Percentiles rank a stretch among this genome's conserved stretches.
Conservation (phyloP, 2,797 vertebrate species). For the Knipowitschia caucasica region DNA sequence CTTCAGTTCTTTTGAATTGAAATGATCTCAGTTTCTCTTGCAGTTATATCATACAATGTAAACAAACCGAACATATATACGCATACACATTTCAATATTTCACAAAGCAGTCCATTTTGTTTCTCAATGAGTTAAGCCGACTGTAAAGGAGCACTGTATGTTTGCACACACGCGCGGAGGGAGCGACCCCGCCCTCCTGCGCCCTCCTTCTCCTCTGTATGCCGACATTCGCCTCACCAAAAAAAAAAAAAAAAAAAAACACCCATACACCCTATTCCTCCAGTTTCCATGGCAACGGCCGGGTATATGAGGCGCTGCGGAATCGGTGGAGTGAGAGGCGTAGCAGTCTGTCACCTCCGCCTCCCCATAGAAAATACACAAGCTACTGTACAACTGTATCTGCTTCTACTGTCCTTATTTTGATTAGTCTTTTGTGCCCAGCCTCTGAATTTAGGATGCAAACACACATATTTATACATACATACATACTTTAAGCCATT, state of each 20-base stretch:
- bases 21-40: too few relatives aligned
- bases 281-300: slow-evolving; percentile 81
- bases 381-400: slow-evolving; percentile 61
- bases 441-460: not conserved
- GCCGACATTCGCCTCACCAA: slow-evolving; percentile 58
- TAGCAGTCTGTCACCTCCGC: slow-evolving; percentile 66
- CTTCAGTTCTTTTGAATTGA: too few relatives aligned
- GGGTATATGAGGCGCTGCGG: slow-evolving; percentile 59
- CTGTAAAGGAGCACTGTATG: slow-evolving; percentile 34
- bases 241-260: slow-evolving; percentile 24
- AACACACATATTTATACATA: slow-evolving; percentile 4
- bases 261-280: slow-evolving; percentile 62
- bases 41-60: too few relatives aligned
- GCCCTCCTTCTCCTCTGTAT: slow-evolving; percentile 18
- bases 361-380: slow-evolving; percentile 54
- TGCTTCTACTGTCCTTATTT: slow-evolving; percentile 13
- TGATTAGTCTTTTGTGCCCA: slow-evolving; percentile 7
- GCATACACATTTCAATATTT: slow-evolving; percentile 49
- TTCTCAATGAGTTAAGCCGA: slow-evolving; percentile 57
- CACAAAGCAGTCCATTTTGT: slow-evolving; percentile 56
- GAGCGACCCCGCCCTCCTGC: slow-evolving; percentile 10
- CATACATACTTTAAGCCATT: not conserved
- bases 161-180: slow-evolving; percentile 16
- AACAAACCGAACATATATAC: too few relatives aligned
- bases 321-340: slow-evolving; percentile 64